Base-by-base conservation (phyloP, 2,797 vertebrate genomes). In the Apodemus agrarius region DNA sequence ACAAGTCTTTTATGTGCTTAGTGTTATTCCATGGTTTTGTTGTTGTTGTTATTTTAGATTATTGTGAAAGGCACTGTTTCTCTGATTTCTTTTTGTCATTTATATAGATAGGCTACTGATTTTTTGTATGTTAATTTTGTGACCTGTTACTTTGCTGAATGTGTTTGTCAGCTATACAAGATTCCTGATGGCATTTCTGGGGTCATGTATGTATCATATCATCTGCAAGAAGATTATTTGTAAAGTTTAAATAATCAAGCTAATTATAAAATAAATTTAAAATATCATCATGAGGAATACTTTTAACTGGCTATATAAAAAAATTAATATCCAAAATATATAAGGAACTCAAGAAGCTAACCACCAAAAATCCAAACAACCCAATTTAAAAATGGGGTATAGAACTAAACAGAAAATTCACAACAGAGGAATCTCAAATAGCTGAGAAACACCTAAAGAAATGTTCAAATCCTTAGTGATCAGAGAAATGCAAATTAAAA, bases 301-400 rank as follows among this genome's bases (percentile, higher is more conserved):
- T 93, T 96, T 84, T 82, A 91, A 89, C 16, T 13, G 34, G 59
- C 43, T 52, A 90, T 49, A 29, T 54, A 59, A 40, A 96, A 97
- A 89, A 80, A 59, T 87, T 88, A 91, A 54, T 52, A 52, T 52
- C 52, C 52, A 52, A 52, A 52, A 52, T 52, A 52, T 13, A 52
- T 52, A 52, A 52, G 13, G 11, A 52, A 52, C 52, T 52, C 52
- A 52, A 52, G 52, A 52, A 52, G 52, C 52, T 52, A 52, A 52
- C 52, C 52, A 52, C 52, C 11, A 52, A 52, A 52, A 52, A 52
- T 12, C 52, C 52, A 52, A 52, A 52, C 52, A 52, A 52, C 52
- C 52, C 52, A 52, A 52, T 52, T 12, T 12, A 52, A 52, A 52
- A 13, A 13, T 52, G 52, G 52, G 52, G 11, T 52, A 52, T 52